These are phyloP conservation scores for Eudyptes chrysolophus DNA, from an alignment of 2,113 vertebrate species.

Conservation along the genomic window DNA sequence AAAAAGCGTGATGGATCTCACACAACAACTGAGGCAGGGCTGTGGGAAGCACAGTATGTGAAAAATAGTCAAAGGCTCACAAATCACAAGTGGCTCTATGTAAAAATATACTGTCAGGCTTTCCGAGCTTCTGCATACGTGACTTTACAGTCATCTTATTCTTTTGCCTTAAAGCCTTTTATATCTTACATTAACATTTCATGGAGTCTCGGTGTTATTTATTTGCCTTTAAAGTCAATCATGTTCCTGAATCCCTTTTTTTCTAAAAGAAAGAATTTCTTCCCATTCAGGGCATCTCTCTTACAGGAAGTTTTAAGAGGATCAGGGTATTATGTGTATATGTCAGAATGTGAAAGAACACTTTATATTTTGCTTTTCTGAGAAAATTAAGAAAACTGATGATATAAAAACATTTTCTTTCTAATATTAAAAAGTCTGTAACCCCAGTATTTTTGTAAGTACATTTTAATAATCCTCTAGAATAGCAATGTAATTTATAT, in stretches of 20 bases:
- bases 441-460: background rate
- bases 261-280: background rate
- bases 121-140: background rate
- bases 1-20: background rate
- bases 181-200: background rate
- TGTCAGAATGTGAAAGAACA: background rate
- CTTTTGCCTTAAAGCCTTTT: background rate
- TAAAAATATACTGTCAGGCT: background rate
- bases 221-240: background rate
- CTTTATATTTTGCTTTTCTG: background rate
- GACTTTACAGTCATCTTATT: background rate
- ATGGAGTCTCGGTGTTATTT: background rate
- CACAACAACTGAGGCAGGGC: background rate
- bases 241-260: background rate
- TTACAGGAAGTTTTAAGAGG: background rate
- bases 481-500: background rate
- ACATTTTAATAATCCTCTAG: background rate
- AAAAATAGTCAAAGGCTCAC: background rate
- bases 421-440: background rate
- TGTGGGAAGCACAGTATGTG: background rate
- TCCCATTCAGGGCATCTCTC: background rate
- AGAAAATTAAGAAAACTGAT: background rate
- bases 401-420: background rate
- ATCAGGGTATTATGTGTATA: background rate
- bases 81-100: background rate